Evolutionary conservation across 1,140 invertebrate genomes (phyloP), one percentile per base, ranked within the genome.

Genomic region (Diorhabda sublineata): DNA sequence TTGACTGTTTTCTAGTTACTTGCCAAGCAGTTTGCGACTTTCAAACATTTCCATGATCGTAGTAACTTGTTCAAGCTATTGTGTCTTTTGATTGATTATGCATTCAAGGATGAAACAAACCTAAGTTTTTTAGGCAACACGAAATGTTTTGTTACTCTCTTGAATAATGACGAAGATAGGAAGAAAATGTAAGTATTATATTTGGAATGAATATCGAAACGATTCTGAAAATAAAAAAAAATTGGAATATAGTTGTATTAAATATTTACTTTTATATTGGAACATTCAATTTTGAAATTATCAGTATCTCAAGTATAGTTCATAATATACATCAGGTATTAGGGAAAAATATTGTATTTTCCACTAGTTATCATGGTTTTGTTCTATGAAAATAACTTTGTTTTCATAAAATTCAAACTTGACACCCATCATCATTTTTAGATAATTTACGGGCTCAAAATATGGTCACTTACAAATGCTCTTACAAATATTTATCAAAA

Each of bases 111-210:
- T 5, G n/a, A 69, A 66, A 4, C 41, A 43, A 66, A 69, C 9
- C 66, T 66, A 42, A 8, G 11, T 4, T 69, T 69, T 47, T 11
- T 69, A 5, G 60, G 66, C 26, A 66, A 66, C 56, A 44, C 56
- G 3, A 59, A 41, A 42, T 66, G 66, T 61, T 69, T 69, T n/a
- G 58, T 52, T 26, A 56, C 11, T 61, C 11, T 56, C n/a, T 47
- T 69, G 41, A 56, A 5, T n/a, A 45, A 66, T 45, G 42, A 59
- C 7, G 58, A 52, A 42, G 68, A 60, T n/a, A 64, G 44, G 57
- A 60, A 45, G 42, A 64, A 66, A 6, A 58, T 65, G 68, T 69
- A 66, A 66, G 68, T 66, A 42, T 57, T 61, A 63, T 63, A 8
- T 43, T 52, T 5, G 45, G 45, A 47, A n/a, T 5, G 26, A 64